Evolutionary conservation across 2,797 vertebrate genomes (phyloP), one percentile per base, ranked within the genome.

Genomic region (Phrynocephalus vlangalii): DNA sequence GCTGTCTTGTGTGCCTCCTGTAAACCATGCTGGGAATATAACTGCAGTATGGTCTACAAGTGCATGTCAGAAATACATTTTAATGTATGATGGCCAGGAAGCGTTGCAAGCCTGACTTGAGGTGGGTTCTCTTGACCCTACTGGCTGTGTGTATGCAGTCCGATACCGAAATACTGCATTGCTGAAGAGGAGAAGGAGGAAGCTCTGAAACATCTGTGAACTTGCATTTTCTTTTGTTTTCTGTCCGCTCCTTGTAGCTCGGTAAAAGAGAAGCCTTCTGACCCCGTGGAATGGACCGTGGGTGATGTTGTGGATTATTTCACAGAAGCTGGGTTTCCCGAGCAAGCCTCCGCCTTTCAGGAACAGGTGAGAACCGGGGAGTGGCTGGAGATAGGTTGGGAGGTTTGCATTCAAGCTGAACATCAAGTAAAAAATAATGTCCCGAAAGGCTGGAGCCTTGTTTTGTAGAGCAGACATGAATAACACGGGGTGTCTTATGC

Each of bases 221-320:
- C 30, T 33, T 76, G 56, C 63, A 70, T 38, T 52, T 28, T 77
- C 5, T 87, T 28, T 48, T 3, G n/a, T 9, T 67, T 20, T 30
- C 0, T 13, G n/a, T 5, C 16, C 6, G 38, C n/a, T 48, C 22
- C 24, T 7, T 6, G 6, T 28, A 97, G 97, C 82, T 97, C 95
- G 0, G 97, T 97, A 93, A 95, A 94, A 22, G 97, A 97, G 93
- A 96, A 94, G 56, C 93, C 95, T 0, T 38, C 96, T 10, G 98
- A 97, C 83, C 97, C 97, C 0, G 94, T 97, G 83, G 97, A 98
- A 91, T 98, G 98, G 98, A 98, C 97, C 0, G 98, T 98, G 85
- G 97, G 97, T 60, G 98, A 98, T 5, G 98, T 98, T 88, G 98
- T 97, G 86, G 96, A 96, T 87, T 98, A 98, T 93, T 98, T 98